These are phyloP conservation scores for Podarcis lilfordi DNA, from an alignment of 2,797 vertebrate genomes.

Conservation along the genomic window DNA sequence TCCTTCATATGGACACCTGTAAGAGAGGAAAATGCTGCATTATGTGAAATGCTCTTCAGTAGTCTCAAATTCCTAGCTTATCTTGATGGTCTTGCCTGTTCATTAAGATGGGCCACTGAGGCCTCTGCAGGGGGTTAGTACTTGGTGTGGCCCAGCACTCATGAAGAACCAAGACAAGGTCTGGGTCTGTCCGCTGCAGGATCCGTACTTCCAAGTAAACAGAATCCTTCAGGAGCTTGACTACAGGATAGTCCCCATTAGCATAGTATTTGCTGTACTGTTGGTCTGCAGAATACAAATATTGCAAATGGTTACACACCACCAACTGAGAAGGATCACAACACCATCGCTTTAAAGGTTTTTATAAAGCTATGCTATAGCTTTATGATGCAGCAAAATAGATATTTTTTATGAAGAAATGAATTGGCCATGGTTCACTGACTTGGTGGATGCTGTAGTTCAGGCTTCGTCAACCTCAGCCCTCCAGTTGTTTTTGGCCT, in stretches of 20 bases:
- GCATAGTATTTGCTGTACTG: slow-evolving; percentile 57
- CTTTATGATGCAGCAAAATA: too few relatives aligned
- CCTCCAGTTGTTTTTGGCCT: too few relatives aligned
- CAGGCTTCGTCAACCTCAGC: too few relatives aligned
- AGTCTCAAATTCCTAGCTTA: not conserved
- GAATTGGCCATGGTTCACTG: too few relatives aligned
- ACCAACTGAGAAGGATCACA: not conserved
- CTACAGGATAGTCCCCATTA: slow-evolving; percentile 60
- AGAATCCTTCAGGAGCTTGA: slow-evolving; percentile 62
- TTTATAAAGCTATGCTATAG: too few relatives aligned
- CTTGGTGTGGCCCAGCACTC: slow-evolving; percentile 64
- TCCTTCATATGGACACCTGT: slow-evolving; percentile 65
- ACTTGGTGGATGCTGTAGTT: too few relatives aligned
- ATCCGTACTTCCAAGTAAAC: slow-evolving; percentile 64
- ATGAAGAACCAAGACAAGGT: slow-evolving; percentile 49
- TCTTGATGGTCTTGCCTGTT: slow-evolving; percentile 49
- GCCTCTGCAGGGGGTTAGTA: slow-evolving; percentile 15
- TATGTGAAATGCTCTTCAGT: not conserved
- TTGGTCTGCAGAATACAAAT: slow-evolving; percentile 36
- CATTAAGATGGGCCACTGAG: slow-evolving; percentile 60
- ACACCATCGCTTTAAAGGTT: too few relatives aligned
- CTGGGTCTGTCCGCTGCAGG: slow-evolving; percentile 55
- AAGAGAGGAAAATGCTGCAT: not conserved
- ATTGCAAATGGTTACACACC: not conserved
- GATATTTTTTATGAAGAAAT: too few relatives aligned